Percentiles rank a stretch among this genome's conserved stretches.
Conservation (phyloP, 2,113 vertebrate genomes). For the Fregata magnificens region DNA sequence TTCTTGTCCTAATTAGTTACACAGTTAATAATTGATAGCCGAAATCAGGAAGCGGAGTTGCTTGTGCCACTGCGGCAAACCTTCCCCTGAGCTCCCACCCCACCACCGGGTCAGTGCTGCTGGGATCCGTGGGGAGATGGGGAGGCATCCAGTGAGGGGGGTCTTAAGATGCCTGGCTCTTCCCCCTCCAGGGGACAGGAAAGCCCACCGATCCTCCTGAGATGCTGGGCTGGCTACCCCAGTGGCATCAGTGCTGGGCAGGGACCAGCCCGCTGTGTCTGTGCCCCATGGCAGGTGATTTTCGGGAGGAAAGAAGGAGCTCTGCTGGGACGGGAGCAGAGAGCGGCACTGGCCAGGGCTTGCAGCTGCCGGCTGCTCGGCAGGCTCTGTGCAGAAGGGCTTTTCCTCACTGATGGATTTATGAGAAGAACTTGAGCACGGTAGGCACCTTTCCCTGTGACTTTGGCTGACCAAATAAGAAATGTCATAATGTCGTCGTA, state of each 20-base stretch:
- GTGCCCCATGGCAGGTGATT: not conserved
- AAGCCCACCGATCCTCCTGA: not conserved
- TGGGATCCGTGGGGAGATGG: not conserved
- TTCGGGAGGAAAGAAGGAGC: not conserved
- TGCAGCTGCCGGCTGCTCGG: not conserved
- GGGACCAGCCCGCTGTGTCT: not conserved
- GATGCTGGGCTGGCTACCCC: not conserved
- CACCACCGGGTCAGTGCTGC: not conserved
- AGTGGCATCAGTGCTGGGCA: too few species aligned
- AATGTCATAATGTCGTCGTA: not conserved
- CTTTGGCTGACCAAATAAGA: not conserved
- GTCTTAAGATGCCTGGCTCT: not conserved
- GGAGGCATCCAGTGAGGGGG: not conserved
- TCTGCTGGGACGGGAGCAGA: not conserved
- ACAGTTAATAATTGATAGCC: not conserved
- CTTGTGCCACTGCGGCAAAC: not conserved
- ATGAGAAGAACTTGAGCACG: not conserved
- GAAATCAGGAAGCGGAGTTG: not conserved
- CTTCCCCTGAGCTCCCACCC: not conserved
- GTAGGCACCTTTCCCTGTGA: not conserved
- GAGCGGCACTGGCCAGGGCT: not conserved
- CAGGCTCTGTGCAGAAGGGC: not conserved
- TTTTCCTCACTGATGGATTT: not conserved
- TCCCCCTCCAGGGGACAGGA: not conserved
- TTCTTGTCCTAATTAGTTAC: not conserved